Evolutionary conservation across 2,113 vertebrate genomes (phyloP).

Genomic region (Ranitomeya variabilis): DNA sequence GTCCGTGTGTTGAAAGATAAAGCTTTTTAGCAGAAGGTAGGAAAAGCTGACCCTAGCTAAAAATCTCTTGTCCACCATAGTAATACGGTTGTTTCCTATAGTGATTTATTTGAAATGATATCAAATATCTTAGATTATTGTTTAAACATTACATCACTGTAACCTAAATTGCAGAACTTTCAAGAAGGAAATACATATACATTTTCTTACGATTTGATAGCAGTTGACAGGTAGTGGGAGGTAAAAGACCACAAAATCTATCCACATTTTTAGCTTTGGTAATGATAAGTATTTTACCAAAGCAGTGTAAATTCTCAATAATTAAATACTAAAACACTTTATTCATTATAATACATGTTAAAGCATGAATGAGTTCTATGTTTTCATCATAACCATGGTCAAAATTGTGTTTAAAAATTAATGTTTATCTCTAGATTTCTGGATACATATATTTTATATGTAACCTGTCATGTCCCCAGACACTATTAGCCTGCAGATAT

Average conservation of each 20-base stretch:
- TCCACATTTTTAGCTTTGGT: slow-evolving; percentile 31
- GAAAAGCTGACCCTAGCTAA: slow-evolving; percentile 12
- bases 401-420: not conserved
- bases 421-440: too few relatives aligned
- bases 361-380: not conserved
- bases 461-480: too few relatives aligned
- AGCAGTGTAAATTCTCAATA: not conserved
- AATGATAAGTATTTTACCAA: slow-evolving; percentile 37
- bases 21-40: slow-evolving; percentile 20
- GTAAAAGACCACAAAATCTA: slow-evolving; percentile 29
- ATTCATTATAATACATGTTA: not conserved
- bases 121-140: slow-evolving; percentile 33
- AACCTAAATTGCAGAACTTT: slow-evolving; percentile 28
- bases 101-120: slow-evolving; percentile 42
- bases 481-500: too few relatives aligned
- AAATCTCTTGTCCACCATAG: not conserved
- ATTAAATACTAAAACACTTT: slow-evolving; percentile 12
- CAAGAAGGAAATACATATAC: slow-evolving; percentile 6
- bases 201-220: not conserved
- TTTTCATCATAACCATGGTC: not conserved
- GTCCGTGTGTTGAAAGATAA: not conserved
- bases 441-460: too few relatives aligned
- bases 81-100: not conserved
- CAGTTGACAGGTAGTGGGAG: slow-evolving; percentile 44
- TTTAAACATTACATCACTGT: slow-evolving; percentile 18